Base-by-base conservation (phyloP, 2,888 invertebrate species). In the Sipha maydis region DNA sequence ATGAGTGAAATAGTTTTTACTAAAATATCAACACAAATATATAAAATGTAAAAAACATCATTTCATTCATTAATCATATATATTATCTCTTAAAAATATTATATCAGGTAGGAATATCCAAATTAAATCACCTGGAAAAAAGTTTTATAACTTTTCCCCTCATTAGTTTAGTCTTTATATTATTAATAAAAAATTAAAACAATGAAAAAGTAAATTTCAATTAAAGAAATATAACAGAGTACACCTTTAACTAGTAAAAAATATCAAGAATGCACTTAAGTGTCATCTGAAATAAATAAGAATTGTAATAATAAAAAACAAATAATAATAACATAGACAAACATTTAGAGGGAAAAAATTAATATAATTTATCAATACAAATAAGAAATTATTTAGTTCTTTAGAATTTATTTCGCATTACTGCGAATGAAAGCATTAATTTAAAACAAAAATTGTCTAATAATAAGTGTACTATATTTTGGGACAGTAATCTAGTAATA, bases 21-120 rank as follows among this genome's bases (percentile, higher is more conserved):
- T 82, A 48, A 80, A 48, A 88, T n/a, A 73, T 88, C 38, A 75
- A 88, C 82, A 73, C 78, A 73, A 61, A 80, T 88, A 88, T 75
- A 41, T 82, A 80, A 61, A 88, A 88, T 88, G 88, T 88, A 88
- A 88, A 88, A 88, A 88, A 88, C 88, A 88, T 88, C 88, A 88
- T 88, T 82, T 88, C 88, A 19, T 82, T 34, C 82, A 75, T 34
- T 77, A 69, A 69, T 85, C 67, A 85, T 54, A 78, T 77, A 77
- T 28, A 77, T n/a, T 77, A 86, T 82, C 61, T 61, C 75, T 80
- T 85, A 82, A 75, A 75, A 88, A 82, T 75, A 88, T 82, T 11
- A 48, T 73, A 71, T 82, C 82, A 79, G 82, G 41, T 77, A 86
- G 79, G 86, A 80, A 82, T 82, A 61, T 88, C 75, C 75, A 88